Percentiles rank a stretch among this genome's conserved stretches.
Evolutionary conservation across 2,888 invertebrate species (phyloP).

Genomic region (Diachrysia chrysitis): DNA sequence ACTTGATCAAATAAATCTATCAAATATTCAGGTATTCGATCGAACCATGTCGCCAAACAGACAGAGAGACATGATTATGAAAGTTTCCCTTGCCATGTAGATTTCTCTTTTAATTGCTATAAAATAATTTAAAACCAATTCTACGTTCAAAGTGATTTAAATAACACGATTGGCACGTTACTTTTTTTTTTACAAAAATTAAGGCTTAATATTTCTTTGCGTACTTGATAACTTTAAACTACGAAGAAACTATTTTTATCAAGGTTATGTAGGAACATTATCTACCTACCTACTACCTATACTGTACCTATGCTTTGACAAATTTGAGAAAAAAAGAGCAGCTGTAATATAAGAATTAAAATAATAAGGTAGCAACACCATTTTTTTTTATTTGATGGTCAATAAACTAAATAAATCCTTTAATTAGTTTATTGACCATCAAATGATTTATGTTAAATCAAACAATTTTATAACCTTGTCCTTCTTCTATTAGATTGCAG

Average conservation of each 20-base stretch:
- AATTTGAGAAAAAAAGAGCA: no score
- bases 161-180: background rate
- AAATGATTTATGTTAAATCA: background rate
- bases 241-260: no score
- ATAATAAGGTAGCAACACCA: no score
- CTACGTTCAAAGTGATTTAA: background rate
- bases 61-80: background rate
- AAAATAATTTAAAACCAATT: background rate
- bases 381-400: no score
- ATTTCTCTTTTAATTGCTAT: background rate
- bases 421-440: background rate
- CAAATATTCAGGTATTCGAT: background rate
- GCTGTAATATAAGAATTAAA: no score
- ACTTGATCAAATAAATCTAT: background rate
- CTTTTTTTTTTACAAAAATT: background rate
- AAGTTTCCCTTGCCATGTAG: background rate
- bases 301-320: no score
- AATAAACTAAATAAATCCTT: no score
- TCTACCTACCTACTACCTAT: no score
- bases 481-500: background rate
- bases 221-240: no score
- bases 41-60: background rate
- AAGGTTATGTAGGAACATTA: no score
- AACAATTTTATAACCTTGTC: background rate
- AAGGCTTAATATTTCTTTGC: no score